Evolutionary conservation across 2,888 invertebrate genomes (phyloP), one percentile per base, ranked within the genome.

Genomic region (Caenorhabditis sulstoni): DNA sequence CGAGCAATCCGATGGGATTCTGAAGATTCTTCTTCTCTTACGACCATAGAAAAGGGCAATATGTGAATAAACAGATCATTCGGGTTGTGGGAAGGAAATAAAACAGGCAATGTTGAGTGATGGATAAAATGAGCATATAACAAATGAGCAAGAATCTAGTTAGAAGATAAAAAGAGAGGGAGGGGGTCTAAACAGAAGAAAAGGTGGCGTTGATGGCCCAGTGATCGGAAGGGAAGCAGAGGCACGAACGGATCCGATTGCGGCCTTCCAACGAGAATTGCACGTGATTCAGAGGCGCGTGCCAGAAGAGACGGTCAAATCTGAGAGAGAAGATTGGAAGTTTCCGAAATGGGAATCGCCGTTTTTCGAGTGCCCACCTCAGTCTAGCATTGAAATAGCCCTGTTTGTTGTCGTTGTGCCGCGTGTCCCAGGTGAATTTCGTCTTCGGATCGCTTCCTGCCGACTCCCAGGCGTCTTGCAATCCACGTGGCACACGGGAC

Each of bases 341-440:
- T 20, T 35, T 52, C 23, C n/a, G n/a, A n/a, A n/a, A n/a, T n/a
- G n/a, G n/a, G 11, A 66, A 57, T 18, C 45, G 35, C 29, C n/a
- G n/a, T 29, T 20, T 52, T 18, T 16, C n/a, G n/a, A n/a, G n/a
- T n/a, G 29, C 39, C 23, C 11, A 73, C 73, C 77, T 68, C 65
- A 77, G 44, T 14, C 65, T 59, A 1, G 82, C 82, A 3, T 62
- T 58, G 57, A 57, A 14, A 18, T 58, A 70, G 9, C 68, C 62
- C 35, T 70, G 58, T 22, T 92, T 90, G 87, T 93, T 93, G 81
- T 92, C 92, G 87, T 93, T 93, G 44, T 92, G 87, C n/a, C 84
- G 88, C 68, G 91, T 91, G 88, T 93, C 93, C 93, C 93, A 93
- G 0, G 93, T 93, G 87, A 91, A 93, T 65, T 91, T 89, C 20